phyloP scores from a whole-genome alignment of 2,888 invertebrate genomes.

The Agrotis segetum region DNA sequence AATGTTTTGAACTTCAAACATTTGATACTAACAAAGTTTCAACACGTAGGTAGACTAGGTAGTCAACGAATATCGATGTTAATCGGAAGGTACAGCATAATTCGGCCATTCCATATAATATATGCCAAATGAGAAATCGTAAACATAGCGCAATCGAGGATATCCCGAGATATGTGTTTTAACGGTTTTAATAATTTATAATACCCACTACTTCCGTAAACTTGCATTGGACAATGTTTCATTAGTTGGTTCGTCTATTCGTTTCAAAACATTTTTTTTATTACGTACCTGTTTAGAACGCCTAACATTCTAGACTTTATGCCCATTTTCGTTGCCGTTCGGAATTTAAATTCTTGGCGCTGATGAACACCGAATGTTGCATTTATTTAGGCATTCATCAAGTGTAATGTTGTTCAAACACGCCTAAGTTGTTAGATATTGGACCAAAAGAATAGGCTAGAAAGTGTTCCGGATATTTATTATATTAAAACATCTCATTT shows the following conservation, averaged over 20 bases:
- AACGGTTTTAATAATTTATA: slow-evolving; percentile 13
- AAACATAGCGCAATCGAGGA: slow-evolving; percentile 44
- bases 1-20: no score
- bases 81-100: slow-evolving; percentile 8
- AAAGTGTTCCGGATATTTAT: slow-evolving; percentile 20
- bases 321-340: neutral
- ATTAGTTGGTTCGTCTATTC: slow-evolving; percentile 10
- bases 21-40: neutral
- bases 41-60: no score
- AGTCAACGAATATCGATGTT: neutral
- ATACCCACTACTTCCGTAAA: slow-evolving; percentile 26
- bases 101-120: slow-evolving; percentile 26
- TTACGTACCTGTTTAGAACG: no score
- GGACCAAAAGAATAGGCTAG: neutral
- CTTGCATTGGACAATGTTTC: slow-evolving; percentile 44
- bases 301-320: slow-evolving; percentile 11
- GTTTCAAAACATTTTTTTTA: slow-evolving; percentile 17
- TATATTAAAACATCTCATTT: neutral
- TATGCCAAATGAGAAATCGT: slow-evolving; percentile 28
- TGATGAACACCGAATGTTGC: neutral
- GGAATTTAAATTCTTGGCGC: neutral
- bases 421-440: neutral
- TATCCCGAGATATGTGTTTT: slow-evolving; percentile 41
- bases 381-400: neutral
- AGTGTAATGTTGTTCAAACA: neutral